Conservation (phyloP, 1,140 invertebrate genomes). For the Aphaenogaster rudis region DNA sequence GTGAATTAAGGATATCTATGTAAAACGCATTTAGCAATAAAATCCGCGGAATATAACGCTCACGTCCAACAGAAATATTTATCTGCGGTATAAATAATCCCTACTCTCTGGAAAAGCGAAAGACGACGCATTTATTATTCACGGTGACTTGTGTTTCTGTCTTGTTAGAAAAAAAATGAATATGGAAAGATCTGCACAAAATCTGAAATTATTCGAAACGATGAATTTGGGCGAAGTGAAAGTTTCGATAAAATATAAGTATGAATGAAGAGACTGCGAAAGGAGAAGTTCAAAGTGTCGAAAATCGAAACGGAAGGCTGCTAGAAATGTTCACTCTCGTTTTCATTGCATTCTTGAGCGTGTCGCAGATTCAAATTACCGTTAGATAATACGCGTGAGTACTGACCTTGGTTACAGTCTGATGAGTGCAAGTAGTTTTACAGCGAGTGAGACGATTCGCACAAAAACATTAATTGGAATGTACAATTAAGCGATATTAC, state of each 20-base stretch:
- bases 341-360: conserved; percentile 60
- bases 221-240: not conserved
- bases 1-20: not conserved
- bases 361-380: conserved; percentile 57
- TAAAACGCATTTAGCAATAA: not conserved
- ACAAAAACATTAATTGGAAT: conserved; percentile 62
- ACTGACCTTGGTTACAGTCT: conserved; percentile 63
- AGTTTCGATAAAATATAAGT: not conserved
- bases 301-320: conserved; percentile 2
- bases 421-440: conserved; percentile 24
- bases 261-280: not conserved
- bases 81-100: not conserved
- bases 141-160: not conserved
- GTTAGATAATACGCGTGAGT: conserved; percentile 57
- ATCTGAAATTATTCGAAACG: not conserved
- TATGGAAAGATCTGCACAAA: not conserved
- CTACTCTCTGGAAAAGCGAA: not conserved
- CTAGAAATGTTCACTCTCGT: conserved; percentile 27
- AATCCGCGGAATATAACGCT: not conserved
- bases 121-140: not conserved
- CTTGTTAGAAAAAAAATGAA: not conserved
- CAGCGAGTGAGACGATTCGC: conserved; percentile 10
- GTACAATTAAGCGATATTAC: conserved; percentile 65
- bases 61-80: not conserved
- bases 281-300: not conserved